These are phyloP conservation scores for Scomber japonicus DNA, from an alignment of 2,113 vertebrate species.

Conservation along the genomic window DNA sequence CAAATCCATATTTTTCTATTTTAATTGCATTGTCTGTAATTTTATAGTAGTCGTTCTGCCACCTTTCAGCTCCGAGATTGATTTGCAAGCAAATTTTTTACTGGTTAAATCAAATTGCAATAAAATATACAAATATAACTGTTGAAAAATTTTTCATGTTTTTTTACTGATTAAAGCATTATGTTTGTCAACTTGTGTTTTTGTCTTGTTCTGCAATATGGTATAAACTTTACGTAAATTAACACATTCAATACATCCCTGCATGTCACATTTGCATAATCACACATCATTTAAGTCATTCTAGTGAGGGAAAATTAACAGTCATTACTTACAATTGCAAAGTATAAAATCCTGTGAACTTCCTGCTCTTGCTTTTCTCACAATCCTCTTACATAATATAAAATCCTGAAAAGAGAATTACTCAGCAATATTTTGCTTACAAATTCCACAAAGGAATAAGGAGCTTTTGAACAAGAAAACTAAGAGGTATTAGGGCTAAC, in stretches of 20 bases:
- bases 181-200: not conserved
- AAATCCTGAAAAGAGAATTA: conserved; percentile 26
- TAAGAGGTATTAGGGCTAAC: conserved; percentile 1
- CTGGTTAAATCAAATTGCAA: not conserved
- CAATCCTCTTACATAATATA: conserved; percentile 55
- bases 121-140: not conserved
- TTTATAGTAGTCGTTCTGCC: not conserved
- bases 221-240: not conserved
- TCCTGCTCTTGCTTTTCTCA: not conserved
- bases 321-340: not conserved
- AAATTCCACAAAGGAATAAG: conserved; percentile 24
- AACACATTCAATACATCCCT: not conserved
- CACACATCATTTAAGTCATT: conserved; percentile 3
- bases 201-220: not conserved
- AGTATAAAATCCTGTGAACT: conserved; percentile 2
- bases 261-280: not conserved
- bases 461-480: conserved; percentile 27
- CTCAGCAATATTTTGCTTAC: conserved; percentile 31
- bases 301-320: not conserved
- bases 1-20: not conserved
- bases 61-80: not conserved
- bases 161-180: conserved; percentile 29
- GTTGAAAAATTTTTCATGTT: not conserved
- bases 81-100: not conserved
- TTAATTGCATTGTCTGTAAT: not conserved